These are phyloP conservation scores for Rhyacophila brunnea DNA, from an alignment of 1,140 invertebrate genomes.

Conservation along the genomic window DNA sequence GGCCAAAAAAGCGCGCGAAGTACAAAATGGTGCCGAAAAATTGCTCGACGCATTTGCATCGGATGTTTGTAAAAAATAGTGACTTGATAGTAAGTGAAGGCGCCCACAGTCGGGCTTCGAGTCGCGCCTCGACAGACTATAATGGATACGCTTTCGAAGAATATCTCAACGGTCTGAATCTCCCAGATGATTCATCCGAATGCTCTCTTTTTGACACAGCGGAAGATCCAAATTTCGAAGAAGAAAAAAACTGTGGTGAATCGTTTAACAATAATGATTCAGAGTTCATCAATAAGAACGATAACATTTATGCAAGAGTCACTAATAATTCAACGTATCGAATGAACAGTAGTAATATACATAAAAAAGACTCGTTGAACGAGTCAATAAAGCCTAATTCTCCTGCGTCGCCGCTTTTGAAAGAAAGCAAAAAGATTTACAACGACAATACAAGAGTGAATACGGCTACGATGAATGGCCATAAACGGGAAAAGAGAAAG, in stretches of 20 bases:
- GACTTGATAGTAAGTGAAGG: not conserved
- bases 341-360: no score
- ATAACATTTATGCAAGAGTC: not conserved
- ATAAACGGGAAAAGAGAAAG: constrained; percentile 48
- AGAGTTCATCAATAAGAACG: constrained; percentile 17
- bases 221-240: constrained; percentile 1
- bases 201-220: constrained; percentile 19
- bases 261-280: constrained; percentile 25
- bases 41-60: constrained; percentile 27
- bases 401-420: no score
- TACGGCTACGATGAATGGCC: not conserved
- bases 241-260: constrained; percentile 9
- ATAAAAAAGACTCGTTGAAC: no score
- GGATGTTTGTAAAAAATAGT: constrained; percentile 31
- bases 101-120: constrained; percentile 11
- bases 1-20: constrained; percentile 14
- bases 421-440: no score
- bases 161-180: constrained; percentile 19
- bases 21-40: constrained; percentile 30
- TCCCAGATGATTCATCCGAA: constrained; percentile 23
- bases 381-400: no score
- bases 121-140: constrained; percentile 27
- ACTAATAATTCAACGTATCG: not conserved
- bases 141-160: constrained; percentile 29
- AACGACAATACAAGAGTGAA: not conserved